These are phyloP conservation scores for Chunga burmeisteri DNA, from an alignment of 2,113 vertebrate genomes.

Conservation along the genomic window DNA sequence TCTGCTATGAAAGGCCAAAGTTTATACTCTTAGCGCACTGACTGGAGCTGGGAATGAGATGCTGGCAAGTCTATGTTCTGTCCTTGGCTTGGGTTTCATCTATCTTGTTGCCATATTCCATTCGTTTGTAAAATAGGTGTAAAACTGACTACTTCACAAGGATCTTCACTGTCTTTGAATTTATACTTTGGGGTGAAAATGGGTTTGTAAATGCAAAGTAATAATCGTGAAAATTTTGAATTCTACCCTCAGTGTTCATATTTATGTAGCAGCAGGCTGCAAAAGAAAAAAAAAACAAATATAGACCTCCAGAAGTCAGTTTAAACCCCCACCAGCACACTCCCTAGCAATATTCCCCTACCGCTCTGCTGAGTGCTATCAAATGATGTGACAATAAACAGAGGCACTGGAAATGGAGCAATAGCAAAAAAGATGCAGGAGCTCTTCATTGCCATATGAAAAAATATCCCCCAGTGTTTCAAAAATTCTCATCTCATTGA, in stretches of 20 bases:
- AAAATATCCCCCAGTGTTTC: constrained; percentile 4
- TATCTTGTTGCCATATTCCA: neutral
- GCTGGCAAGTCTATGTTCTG: neutral
- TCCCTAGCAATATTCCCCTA: constrained; percentile 13
- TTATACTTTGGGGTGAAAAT: neutral
- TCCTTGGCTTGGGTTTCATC: neutral
- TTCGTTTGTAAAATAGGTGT: neutral
- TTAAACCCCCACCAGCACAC: neutral
- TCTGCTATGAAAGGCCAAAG: neutral
- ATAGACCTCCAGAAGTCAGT: neutral
- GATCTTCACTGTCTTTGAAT: neutral
- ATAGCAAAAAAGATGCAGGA: neutral
- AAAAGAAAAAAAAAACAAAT: neutral
- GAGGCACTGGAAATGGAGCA: neutral
- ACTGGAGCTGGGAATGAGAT: neutral
- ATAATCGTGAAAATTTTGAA: constrained; percentile 8
- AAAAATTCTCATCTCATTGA: constrained; percentile 41
- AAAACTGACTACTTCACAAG: neutral
- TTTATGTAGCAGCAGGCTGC: constrained; percentile 25
- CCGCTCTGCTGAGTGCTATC: constrained; percentile 30
- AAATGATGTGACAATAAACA: constrained; percentile 28
- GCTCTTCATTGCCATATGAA: neutral
- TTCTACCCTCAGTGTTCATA: neutral
- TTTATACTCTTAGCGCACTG: neutral
- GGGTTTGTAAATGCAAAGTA: neutral